Evolutionary conservation across 2,113 vertebrate genomes (phyloP).

Genomic region (Amblyopsis rosae): DNA sequence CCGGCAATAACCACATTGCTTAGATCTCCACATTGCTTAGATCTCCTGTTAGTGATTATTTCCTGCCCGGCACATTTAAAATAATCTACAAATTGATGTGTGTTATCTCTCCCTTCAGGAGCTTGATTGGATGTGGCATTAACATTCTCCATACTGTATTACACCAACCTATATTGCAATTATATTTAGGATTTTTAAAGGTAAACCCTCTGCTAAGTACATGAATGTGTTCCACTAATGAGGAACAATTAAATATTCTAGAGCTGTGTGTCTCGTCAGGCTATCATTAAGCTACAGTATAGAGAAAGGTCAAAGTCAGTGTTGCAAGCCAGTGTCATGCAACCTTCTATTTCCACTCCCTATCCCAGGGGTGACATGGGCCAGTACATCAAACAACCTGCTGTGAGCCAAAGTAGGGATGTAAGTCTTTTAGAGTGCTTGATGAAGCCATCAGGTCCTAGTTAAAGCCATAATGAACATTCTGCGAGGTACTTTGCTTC

Average conservation of each 20-base stretch:
- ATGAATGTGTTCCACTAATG: constrained; percentile 28
- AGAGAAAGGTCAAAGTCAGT: constrained; percentile 56
- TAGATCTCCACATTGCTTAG: constrained; percentile 8
- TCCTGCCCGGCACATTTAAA: constrained; percentile 8
- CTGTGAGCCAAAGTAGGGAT: constrained; percentile 15
- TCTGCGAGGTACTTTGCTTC: background rate
- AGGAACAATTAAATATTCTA: constrained; percentile 48
- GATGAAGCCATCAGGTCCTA: background rate
- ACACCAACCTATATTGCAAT: constrained; percentile 21
- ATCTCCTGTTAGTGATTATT: background rate
- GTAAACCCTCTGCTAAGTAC: constrained; percentile 13
- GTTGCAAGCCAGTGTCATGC: constrained; percentile 19
- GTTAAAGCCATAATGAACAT: background rate
- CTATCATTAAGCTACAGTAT: constrained; percentile 20
- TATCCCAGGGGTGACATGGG: constrained; percentile 12
- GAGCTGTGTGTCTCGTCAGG: constrained; percentile 17
- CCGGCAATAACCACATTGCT: background rate
- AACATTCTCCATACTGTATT: background rate
- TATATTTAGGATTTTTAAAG: constrained; percentile 26
- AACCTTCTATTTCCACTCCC: constrained; percentile 46
- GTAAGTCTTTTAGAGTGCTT: background rate
- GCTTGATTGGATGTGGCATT: constrained; percentile 23
- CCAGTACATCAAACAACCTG: constrained; percentile 43
- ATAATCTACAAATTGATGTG: background rate
- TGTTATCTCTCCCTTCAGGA: constrained; percentile 17